These are phyloP conservation scores for Mactra quadrangularis DNA, from an alignment of 1,140 invertebrate species.

Conservation along the genomic window DNA sequence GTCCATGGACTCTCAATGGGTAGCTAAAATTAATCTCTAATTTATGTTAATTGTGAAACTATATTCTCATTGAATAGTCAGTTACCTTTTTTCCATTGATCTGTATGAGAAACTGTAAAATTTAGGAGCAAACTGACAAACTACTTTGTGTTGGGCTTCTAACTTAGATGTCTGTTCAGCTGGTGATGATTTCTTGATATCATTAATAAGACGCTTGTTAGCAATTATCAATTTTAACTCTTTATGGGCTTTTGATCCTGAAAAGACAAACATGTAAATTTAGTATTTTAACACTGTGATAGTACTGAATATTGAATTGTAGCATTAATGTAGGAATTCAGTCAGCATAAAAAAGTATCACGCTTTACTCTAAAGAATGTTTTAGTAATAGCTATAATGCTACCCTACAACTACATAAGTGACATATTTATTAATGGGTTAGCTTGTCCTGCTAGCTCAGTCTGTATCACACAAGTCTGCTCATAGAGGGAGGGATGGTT, in stretches of 20 bases:
- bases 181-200: conserved; percentile 43
- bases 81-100: conserved; percentile 39
- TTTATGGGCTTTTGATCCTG: background rate
- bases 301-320: background rate
- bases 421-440: too few species aligned
- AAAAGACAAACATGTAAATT: background rate
- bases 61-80: background rate
- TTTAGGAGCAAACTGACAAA: conserved; percentile 47
- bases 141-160: conserved; percentile 55
- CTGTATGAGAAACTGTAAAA: conserved; percentile 17
- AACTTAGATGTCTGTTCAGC: conserved; percentile 52
- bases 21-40: too few species aligned
- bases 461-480: too few species aligned
- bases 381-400: too few species aligned
- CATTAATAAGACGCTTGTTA: conserved; percentile 23
- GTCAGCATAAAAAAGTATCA: background rate
- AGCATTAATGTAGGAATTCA: background rate
- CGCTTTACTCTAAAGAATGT: background rate
- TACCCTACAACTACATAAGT: background rate
- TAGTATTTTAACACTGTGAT: background rate
- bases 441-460: too few species aligned
- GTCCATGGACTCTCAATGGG: background rate
- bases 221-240: conserved; percentile 37
- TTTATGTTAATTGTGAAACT: background rate
- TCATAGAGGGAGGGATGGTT: too few species aligned